Conservation (phyloP, 2,113 vertebrate species). For the Scophthalmus maximus region DNA sequence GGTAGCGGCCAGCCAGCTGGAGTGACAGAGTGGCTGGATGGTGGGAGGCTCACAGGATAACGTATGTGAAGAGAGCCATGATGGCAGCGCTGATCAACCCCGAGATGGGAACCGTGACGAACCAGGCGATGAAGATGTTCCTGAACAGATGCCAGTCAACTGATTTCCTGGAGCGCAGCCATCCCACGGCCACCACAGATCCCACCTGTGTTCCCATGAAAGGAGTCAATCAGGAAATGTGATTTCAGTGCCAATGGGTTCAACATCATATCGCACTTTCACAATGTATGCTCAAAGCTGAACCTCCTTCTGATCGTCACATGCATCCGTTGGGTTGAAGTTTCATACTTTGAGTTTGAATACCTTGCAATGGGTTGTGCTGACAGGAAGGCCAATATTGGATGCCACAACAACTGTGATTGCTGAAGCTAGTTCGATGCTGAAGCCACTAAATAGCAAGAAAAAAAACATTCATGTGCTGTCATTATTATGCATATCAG, state of each 20-base stretch:
- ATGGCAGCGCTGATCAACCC: constrained; percentile 94
- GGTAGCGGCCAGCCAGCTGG: background rate
- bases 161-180: constrained; percentile 94
- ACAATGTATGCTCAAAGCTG: background rate
- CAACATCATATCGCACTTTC: background rate
- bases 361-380: constrained; percentile 98
- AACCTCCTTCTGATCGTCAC: background rate
- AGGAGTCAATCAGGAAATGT: background rate
- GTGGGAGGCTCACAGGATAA: constrained; percentile 73
- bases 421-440: constrained; percentile 95
- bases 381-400: constrained; percentile 95
- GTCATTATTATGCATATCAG: background rate
- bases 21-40: background rate
- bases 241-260: background rate
- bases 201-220: constrained; percentile 85
- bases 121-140: constrained; percentile 98
- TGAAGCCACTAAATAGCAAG: constrained; percentile 89
- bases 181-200: constrained; percentile 94
- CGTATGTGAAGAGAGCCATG: constrained; percentile 90
- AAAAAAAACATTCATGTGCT: background rate
- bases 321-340: background rate
- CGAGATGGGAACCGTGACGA: constrained; percentile 95
- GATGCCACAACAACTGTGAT: constrained; percentile 94
- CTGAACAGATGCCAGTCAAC: constrained; percentile 96
- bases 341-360: background rate